Base-by-base conservation (phyloP, 2,888 invertebrate species). In the Drosophila quinaria region DNA sequence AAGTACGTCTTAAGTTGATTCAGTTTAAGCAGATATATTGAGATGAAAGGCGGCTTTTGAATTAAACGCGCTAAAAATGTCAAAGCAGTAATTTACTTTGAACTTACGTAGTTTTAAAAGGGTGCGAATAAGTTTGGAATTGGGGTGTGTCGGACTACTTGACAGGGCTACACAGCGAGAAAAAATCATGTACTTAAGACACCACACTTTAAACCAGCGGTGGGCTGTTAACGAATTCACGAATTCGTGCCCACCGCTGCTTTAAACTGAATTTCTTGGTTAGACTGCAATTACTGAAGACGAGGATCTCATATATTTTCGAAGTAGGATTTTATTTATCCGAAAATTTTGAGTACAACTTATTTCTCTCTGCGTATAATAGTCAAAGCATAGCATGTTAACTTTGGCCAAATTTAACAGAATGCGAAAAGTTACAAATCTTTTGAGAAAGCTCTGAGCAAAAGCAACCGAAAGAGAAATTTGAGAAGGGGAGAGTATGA, bases 1-100 rank as follows among this genome's bases (percentile, higher is more conserved):
- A 50, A 19, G 9, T 10, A 19, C 50, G 19, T 19, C 17, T n/a
- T 11, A 15, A 6, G 22, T 8, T 42, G 25, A n/a, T 44, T 44
- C 22, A n/a, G 25, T 44, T 44, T 42, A 13, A 17, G 4, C 19
- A 19, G 19, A 44, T 22, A 44, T 44, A 44, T 44, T 22, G n/a
- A 44, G 42, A 13, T 22, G 13, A 44, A n/a, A 44, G 44, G 22
- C 25, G 13, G 44, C 13, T 44, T 25, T 22, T 25, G 3, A 22
- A 44, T 25, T 42, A 11, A 42, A 42, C 19, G 11, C 5, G 11
- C 11, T 0, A 3, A 42, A 13, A 1, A 44, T 22, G 8, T 13
- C 22, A 44, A 44, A 19, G 13, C n/a, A 13, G 44, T 44, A 8
- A n/a, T 22, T 44, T 22, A 44, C 44, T 44, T 44, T 44, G 44